Conservation (phyloP, 2,113 vertebrate genomes). For the Mustelus asterias region DNA sequence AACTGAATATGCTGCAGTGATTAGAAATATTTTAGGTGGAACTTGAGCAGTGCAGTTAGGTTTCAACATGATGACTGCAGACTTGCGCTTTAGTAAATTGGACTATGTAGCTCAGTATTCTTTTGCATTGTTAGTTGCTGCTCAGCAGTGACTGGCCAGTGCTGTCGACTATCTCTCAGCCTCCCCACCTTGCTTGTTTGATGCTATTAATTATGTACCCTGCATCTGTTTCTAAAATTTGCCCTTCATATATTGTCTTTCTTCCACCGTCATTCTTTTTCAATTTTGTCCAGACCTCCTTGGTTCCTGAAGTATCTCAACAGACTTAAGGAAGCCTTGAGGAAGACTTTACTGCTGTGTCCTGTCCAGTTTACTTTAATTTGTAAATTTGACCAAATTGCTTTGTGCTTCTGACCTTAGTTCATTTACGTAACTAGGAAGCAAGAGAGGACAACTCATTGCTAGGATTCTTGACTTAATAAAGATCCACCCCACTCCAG, state of each 20-base stretch:
- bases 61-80: not conserved
- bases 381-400: not conserved
- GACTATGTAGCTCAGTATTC: not conserved
- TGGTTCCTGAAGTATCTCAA: not conserved
- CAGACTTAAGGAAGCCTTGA: too few species aligned
- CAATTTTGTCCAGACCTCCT: not conserved
- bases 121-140: not conserved
- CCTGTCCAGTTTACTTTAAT: not conserved
- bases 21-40: not conserved
- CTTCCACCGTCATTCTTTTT: not conserved
- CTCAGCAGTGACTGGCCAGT: not conserved
- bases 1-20: not conserved
- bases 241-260: not conserved
- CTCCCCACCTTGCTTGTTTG: not conserved
- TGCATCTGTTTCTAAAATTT: not conserved
- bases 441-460: not conserved
- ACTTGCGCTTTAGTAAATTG: not conserved
- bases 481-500: not conserved
- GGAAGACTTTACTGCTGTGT: not conserved
- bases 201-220: not conserved
- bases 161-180: not conserved
- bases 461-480: not conserved
- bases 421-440: not conserved
- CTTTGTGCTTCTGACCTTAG: not conserved
- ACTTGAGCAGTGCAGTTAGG: not conserved